Conservation (phyloP, 2,888 invertebrate species). For the Salpingus planirostris region DNA sequence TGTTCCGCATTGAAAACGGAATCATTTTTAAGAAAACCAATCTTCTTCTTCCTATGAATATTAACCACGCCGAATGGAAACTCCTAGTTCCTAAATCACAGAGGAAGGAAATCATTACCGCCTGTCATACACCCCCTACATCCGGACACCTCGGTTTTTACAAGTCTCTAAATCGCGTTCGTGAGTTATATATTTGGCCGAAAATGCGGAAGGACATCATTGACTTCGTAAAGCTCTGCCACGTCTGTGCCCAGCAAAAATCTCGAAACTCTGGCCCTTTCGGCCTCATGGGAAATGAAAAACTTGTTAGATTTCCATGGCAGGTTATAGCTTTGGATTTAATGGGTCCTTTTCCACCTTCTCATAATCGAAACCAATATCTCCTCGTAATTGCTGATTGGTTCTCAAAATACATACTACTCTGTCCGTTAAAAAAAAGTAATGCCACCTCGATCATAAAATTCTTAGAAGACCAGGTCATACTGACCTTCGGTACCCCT, state of each 20-base stretch:
- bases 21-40: constrained; percentile 3
- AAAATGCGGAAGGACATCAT: constrained; percentile 6
- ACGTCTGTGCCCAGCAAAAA: constrained; percentile 10
- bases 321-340: constrained; percentile 1
- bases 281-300: constrained; percentile 2
- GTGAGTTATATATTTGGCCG: constrained; percentile 7
- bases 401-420: constrained; percentile 11
- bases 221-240: constrained; percentile 9
- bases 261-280: constrained; percentile 4
- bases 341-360: constrained; percentile 1
- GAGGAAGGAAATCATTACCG: constrained; percentile 8
- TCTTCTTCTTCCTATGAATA: neutral
- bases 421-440: constrained; percentile 10
- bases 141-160: constrained; percentile 17
- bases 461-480: constrained; percentile 12
- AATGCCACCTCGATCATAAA: constrained; percentile 6
- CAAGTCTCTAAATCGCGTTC: constrained; percentile 5
- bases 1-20: constrained; percentile 1
- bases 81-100: constrained; percentile 16
- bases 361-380: constrained; percentile 5
- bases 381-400: constrained; percentile 13
- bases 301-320: constrained; percentile 1
- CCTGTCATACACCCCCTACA: constrained; percentile 16
- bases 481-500: constrained; percentile 16
- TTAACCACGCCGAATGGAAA: constrained; percentile 17